Percentiles rank a stretch among this genome's conserved stretches.
Conservation (phyloP, 2,888 invertebrate genomes). For the Archaeoteleia sp. region DNA sequence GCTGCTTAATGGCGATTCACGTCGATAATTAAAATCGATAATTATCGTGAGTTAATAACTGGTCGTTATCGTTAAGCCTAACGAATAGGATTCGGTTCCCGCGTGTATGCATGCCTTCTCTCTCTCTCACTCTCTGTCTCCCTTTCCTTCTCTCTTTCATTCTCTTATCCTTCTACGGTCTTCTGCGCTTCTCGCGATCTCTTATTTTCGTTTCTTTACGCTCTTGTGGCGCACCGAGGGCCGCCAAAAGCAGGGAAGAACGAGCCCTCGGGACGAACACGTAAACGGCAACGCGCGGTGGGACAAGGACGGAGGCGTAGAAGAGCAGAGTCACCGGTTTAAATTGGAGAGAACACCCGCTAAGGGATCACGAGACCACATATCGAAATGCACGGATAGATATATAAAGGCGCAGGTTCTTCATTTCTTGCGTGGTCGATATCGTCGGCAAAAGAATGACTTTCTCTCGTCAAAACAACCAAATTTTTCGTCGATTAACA, state of each 20-base stretch:
- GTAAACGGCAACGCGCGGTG: constrained; percentile 34
- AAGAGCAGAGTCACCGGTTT: constrained; percentile 69
- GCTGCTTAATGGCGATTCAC: constrained; percentile 55
- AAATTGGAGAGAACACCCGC: constrained; percentile 71
- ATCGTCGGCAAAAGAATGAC: constrained; percentile 38
- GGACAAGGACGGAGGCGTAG: constrained; percentile 42
- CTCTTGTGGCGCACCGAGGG: constrained; percentile 33
- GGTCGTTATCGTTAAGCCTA: constrained; percentile 70
- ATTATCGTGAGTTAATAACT: constrained; percentile 72
- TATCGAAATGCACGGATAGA: constrained; percentile 48
- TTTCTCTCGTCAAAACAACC: background rate
- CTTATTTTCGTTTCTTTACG: constrained; percentile 49
- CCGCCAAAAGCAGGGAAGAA: constrained; percentile 40
- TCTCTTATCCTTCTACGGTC: constrained; percentile 35
- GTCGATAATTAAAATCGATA: constrained; percentile 73
- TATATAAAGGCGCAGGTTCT: constrained; percentile 48
- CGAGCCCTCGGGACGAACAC: constrained; percentile 39
- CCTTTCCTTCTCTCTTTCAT: constrained; percentile 39
- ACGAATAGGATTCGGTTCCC: constrained; percentile 58
- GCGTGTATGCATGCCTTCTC: constrained; percentile 20
- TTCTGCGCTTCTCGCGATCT: constrained; percentile 27
- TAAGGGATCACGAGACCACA: constrained; percentile 56
- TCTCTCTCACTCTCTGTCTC: too few relatives aligned
- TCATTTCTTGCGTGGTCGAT: constrained; percentile 48
- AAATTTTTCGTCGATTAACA: too few relatives aligned